Evolutionary conservation across 1,140 invertebrate genomes (phyloP).

Genomic region (Leptinotarsa texana): DNA sequence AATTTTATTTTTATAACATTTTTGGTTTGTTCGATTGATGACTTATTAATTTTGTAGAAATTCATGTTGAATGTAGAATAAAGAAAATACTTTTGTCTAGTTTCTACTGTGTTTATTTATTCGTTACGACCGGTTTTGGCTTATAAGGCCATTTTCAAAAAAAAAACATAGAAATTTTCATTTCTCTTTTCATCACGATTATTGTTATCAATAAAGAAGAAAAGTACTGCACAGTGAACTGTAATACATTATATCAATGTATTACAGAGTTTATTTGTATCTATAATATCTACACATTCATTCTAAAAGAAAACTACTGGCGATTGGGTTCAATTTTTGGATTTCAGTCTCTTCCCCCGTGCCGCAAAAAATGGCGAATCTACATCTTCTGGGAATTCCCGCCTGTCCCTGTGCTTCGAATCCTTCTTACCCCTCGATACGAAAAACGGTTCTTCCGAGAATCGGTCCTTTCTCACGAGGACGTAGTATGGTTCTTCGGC

Average conservation of each 20-base stretch:
- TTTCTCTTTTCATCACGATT: too few species aligned
- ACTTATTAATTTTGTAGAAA: too few species aligned
- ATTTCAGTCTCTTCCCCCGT: slow-evolving; percentile 37
- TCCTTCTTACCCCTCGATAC: slow-evolving; percentile 44
- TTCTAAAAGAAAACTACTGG: slow-evolving; percentile 1
- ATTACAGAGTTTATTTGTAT: not conserved
- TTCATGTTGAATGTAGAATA: too few species aligned
- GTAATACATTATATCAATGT: not conserved
- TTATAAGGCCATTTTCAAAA: too few species aligned
- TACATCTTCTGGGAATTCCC: slow-evolving; percentile 27
- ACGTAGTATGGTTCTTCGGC: slow-evolving; percentile 49
- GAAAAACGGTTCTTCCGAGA: slow-evolving; percentile 42
- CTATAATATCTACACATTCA: not conserved
- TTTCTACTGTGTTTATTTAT: too few species aligned
- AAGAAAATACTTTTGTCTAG: too few species aligned
- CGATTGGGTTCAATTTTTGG: slow-evolving; percentile 21
- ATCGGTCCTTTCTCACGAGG: slow-evolving; percentile 33
- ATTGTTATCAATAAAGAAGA: too few species aligned
- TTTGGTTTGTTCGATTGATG: too few species aligned
- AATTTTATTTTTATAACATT: too few species aligned
- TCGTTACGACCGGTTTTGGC: too few species aligned
- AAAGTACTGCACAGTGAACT: not conserved
- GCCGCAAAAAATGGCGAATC: slow-evolving; percentile 41
- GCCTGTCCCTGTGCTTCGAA: slow-evolving; percentile 26
- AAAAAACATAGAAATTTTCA: too few species aligned